Base-by-base conservation (phyloP, 2,888 invertebrate genomes). In the Sisyra nigra region DNA sequence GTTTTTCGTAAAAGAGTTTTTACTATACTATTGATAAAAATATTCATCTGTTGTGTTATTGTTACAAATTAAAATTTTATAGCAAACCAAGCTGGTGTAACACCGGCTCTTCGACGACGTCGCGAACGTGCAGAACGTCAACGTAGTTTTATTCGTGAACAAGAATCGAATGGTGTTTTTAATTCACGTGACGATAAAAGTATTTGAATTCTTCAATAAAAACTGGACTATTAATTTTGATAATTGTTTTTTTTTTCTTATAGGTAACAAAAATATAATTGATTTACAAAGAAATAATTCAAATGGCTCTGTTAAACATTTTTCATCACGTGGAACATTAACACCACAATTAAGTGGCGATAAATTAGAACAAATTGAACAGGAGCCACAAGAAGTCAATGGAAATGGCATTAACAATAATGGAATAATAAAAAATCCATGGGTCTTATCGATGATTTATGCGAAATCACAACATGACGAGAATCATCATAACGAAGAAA, bases 61-160 rank as follows among this genome's bases (percentile, higher is more conserved):
- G 24, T 40, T n/a, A 24, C 35, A 24, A 31, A 37, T 29, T 24
- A 38, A 45, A 47, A 46, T 53, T 55, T 57, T 57, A 55, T 58
- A 63, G 65, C 60, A 46, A 60, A 58, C 52, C 75, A 75, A 54
- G 81, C 78, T 55, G 88, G 86, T 52, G 76, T 88, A 19, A 87
- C 80, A 19, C 81, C 88, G 36, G 85, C 83, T 42, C 66, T 89
- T 48, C 71, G 82, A 53, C 72, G 86, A 52, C 70, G 89, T 47
- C 70, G 87, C 47, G 87, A 88, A 56, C 72, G 89, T 48, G 86
- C 80, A 37, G 86, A 87, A 52, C 71, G 89, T 47, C 88, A 89
- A 57, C 76, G 84, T 44, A 83, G 81, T 56, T 85, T 87, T 55
- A 80, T 86, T 54, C 74, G 77, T 54, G 86, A 88, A 54, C 88